These are phyloP conservation scores for Nothocercus nigrocapillus DNA, from an alignment of 2,113 vertebrate species.

Conservation along the genomic window DNA sequence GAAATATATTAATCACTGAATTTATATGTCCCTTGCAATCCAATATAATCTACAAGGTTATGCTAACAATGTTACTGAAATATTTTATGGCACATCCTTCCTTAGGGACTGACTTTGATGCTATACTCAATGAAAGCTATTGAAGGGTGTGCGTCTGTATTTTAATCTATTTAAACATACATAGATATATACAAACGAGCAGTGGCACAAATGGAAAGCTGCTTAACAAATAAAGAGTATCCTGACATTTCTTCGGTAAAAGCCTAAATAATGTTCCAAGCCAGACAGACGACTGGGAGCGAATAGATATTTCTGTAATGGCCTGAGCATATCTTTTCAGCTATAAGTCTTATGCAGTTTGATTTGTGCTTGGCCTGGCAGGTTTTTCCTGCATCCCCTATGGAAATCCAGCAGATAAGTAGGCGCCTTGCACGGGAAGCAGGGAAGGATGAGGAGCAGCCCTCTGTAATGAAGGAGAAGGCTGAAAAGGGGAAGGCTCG, in stretches of 20 bases:
- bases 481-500: neutral
- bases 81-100: neutral
- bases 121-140: neutral
- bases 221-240: neutral
- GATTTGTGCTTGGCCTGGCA: neutral
- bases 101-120: neutral
- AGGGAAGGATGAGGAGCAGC: neutral
- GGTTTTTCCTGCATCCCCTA: neutral
- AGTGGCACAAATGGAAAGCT: neutral
- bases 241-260: neutral
- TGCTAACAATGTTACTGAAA: neutral
- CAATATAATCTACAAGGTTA: neutral
- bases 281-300: neutral
- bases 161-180: neutral
- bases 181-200: neutral
- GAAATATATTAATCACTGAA: neutral
- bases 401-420: neutral
- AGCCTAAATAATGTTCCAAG: neutral
- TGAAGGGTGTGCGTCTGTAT: neutral
- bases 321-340: neutral
- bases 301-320: rapidly evolving
- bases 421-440: neutral
- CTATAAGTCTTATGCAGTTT: neutral
- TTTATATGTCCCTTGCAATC: neutral
- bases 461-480: neutral